phyloP scores from a whole-genome alignment of 2,113 vertebrate genomes.

The Heterotilapia buettikoferi region DNA sequence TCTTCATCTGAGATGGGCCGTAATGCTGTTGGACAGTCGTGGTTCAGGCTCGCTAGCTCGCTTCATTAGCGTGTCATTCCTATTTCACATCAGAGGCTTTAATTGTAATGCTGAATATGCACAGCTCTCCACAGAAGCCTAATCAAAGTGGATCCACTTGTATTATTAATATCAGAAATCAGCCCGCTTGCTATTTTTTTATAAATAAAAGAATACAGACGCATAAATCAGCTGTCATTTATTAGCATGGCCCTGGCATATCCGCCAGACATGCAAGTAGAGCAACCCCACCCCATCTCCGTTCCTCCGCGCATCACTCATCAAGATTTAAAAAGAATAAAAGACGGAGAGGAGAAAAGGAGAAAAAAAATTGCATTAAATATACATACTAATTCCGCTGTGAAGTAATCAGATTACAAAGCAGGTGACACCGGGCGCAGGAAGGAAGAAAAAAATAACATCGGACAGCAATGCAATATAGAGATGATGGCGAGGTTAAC shows the following conservation, averaged over 20 bases:
- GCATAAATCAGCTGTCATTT: conserved; percentile 99
- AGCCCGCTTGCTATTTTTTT: conserved; percentile 99
- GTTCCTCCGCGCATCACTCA: conserved; percentile 93
- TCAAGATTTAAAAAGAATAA: conserved; percentile 90
- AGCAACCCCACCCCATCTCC: conserved; percentile 85
- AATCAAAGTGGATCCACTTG: conserved; percentile 99
- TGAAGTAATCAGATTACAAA: conserved; percentile 99
- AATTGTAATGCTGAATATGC: conserved; percentile 99
- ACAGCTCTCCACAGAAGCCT: conserved; percentile 97
- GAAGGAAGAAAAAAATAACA: conserved; percentile 54
- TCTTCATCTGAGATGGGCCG: conserved; percentile 99
- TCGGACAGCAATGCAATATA: conserved; percentile 88
- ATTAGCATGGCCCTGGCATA: conserved; percentile 97
- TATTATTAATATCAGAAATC: conserved; percentile 99
- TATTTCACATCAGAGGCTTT: conserved; percentile 99
- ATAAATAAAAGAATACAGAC: conserved; percentile 99
- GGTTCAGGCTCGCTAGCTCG: conserved; percentile 99
- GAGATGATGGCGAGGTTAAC: conserved; percentile 81
- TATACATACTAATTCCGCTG: conserved; percentile 99
- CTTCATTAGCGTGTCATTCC: conserved; percentile 99
- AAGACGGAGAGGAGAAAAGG: conserved; percentile 43
- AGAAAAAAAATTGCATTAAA: conserved; percentile 83
- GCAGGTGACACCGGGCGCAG: conserved; percentile 90
- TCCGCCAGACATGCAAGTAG: conserved; percentile 93
- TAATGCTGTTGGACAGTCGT: conserved; percentile 99